Percentiles rank a stretch among this genome's conserved stretches.
These are phyloP conservation scores for Cephalotes varians DNA, from an alignment of 2,888 invertebrate genomes.

Conservation along the genomic window DNA sequence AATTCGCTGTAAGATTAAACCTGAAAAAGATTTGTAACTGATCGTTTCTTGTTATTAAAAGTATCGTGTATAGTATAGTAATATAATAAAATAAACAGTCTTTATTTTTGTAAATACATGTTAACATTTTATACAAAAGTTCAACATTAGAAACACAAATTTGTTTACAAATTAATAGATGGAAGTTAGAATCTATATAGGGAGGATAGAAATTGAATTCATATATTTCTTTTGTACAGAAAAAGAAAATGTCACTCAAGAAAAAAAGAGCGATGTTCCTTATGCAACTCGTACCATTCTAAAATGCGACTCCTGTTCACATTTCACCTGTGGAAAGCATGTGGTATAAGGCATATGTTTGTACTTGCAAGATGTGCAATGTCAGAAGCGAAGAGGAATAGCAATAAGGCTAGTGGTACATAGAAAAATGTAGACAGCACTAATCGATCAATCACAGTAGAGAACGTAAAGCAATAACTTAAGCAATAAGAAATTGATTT, in stretches of 20 bases:
- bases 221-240: not conserved
- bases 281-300: not conserved
- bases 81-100: not conserved
- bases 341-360: not conserved
- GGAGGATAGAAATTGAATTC: not conserved
- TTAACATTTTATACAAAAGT: not conserved
- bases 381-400: not conserved
- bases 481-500: too few relatives aligned
- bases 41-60: not conserved
- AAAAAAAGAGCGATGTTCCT: not conserved
- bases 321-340: not conserved
- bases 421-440: too few relatives aligned
- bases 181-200: not conserved
- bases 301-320: not conserved
- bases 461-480: too few relatives aligned
- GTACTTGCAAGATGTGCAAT: not conserved
- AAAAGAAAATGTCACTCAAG: not conserved
- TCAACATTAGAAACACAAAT: not conserved
- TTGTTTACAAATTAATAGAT: not conserved
- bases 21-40: conserved; percentile 1
- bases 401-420: too few relatives aligned
- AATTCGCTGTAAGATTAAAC: not conserved
- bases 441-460: too few relatives aligned
- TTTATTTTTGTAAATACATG: conserved; percentile 11
- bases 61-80: not conserved